A percentile compares a stretch with the other conserved stretches of the same genome.
Conservation (phyloP, 2,888 invertebrate species). For the Lissocephala sabroskyi region DNA sequence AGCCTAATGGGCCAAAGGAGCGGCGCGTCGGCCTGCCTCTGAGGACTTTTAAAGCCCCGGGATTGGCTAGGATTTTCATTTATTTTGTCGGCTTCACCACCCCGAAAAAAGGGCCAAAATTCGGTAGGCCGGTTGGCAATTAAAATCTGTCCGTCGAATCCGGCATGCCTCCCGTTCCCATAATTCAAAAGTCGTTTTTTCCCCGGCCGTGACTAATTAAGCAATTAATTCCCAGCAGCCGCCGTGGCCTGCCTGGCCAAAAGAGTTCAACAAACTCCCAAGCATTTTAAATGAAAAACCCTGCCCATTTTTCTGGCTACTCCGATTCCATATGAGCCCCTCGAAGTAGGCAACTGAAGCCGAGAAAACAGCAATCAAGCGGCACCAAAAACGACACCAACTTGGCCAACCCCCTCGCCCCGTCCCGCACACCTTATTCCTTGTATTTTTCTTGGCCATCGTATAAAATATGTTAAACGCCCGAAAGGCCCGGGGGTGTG, state of each 20-base stretch:
- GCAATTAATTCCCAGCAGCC: conserved; percentile 61
- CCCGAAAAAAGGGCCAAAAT: no score
- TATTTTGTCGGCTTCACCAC: no score
- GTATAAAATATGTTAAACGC: conserved; percentile 64
- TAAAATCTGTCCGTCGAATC: not conserved
- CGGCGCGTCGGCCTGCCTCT: no score
- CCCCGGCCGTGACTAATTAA: conserved; percentile 67
- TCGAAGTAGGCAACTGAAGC: conserved; percentile 40
- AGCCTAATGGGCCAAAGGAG: conserved; percentile 60
- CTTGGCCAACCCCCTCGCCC: not conserved
- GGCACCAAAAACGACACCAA: not conserved
- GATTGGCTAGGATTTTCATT: no score
- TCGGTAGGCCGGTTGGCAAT: conserved; percentile 10
- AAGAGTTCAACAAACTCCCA: conserved; percentile 55
- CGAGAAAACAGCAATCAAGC: no score
- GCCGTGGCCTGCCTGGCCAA: conserved; percentile 15
- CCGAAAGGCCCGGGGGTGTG: conserved; percentile 55
- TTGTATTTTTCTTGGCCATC: conserved; percentile 14
- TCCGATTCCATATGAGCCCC: conserved; percentile 39
- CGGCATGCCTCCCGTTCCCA: conserved; percentile 45
- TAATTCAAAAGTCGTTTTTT: conserved; percentile 61
- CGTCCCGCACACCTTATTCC: conserved; percentile 3
- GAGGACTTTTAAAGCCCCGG: no score
- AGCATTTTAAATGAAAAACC: conserved; percentile 40
- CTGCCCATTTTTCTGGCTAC: conserved; percentile 12